Evolutionary conservation across 2,888 invertebrate species (phyloP).

Genomic region (Drosophila dives): DNA sequence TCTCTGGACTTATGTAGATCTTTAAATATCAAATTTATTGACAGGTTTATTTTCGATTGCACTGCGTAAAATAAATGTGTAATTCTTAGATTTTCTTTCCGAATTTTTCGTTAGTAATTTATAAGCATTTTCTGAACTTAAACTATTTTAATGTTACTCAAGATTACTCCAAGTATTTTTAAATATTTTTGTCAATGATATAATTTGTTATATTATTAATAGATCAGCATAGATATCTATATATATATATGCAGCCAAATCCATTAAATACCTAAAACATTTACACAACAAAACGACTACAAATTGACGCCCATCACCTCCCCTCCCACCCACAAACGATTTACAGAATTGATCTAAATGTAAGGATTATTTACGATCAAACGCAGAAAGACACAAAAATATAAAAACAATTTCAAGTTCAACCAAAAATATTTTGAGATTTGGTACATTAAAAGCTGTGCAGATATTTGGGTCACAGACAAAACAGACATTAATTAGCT

Average conservation of each 20-base stretch:
- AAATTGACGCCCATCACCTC: slow-evolving; percentile 17
- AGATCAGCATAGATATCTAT: not conserved
- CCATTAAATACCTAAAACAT: slow-evolving; percentile 29
- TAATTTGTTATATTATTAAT: slow-evolving; percentile 3
- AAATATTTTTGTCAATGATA: not conserved
- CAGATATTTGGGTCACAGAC: slow-evolving; percentile 58
- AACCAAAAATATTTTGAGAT: slow-evolving; percentile 25
- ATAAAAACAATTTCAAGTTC: slow-evolving; percentile 46
- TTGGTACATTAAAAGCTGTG: slow-evolving; percentile 35
- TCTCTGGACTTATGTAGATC: rapidly evolving
- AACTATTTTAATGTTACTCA: not conserved
- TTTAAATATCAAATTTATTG: not conserved
- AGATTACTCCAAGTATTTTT: not conserved
- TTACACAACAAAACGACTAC: slow-evolving; percentile 25
- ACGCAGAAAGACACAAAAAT: not conserved
- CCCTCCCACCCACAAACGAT: slow-evolving; percentile 12
- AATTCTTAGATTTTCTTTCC: not conserved
- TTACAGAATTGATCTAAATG: slow-evolving; percentile 14
- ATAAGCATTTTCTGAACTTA: not conserved
- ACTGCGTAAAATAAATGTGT: not conserved
- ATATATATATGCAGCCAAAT: not conserved
- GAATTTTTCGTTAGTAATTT: not conserved
- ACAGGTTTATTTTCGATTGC: not conserved
- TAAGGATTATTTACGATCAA: not conserved
- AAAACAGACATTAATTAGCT: slow-evolving; percentile 55